Base-by-base conservation (phyloP, 2,113 vertebrate genomes). In the Hippocampus guttulatus region DNA sequence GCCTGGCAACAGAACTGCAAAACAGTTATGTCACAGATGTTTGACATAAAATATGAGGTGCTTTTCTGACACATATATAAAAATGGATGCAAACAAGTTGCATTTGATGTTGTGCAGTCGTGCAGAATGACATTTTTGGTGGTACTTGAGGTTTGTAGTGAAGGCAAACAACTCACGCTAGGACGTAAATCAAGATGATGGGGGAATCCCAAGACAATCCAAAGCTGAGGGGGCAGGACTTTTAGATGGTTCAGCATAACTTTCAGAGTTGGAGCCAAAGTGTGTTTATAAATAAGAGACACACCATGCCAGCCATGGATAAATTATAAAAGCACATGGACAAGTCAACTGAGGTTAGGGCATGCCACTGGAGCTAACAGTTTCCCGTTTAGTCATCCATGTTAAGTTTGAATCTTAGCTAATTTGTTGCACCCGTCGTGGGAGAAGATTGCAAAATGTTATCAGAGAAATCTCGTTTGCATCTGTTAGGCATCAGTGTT, bases 181-280 rank as follows among this genome's bases (percentile, higher is more conserved):
- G 74, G 67, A 83, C 70, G 8, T 62, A 61, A 73, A 27, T 55
- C 68, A 78, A 76, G 33, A 45, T 16, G 11, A 68, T 66, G 68
- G 64, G 25, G 15, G 54, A 68, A 64, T 15, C 33, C 40, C 45
- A n/a, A 72, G 58, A 33, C 25, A 77, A 61, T 40, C 20, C 6
- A 67, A 64, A 69, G 38, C 64, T 52, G 33, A 40, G 16, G 40
- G 18, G 11, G 58, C 23, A 30, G 33, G 49, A 11, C 5, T 63
- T 73, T 16, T 1, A 58, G 25, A 55, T 63, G 15, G 15, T 20
- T 57, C 3, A 38, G 12, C 20, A 47, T 25, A 73, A 45, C n/a
- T 65, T 3, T 45, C 25, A 43, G 8, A n/a, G 40, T 60, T 30
- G 57, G 25, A 18, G 33, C 58, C 16, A 61, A 61, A 45, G n/a